Evolutionary conservation across 2,888 invertebrate species (phyloP), one percentile per base, ranked within the genome.

Genomic region (Rhamnusium bicolor): DNA sequence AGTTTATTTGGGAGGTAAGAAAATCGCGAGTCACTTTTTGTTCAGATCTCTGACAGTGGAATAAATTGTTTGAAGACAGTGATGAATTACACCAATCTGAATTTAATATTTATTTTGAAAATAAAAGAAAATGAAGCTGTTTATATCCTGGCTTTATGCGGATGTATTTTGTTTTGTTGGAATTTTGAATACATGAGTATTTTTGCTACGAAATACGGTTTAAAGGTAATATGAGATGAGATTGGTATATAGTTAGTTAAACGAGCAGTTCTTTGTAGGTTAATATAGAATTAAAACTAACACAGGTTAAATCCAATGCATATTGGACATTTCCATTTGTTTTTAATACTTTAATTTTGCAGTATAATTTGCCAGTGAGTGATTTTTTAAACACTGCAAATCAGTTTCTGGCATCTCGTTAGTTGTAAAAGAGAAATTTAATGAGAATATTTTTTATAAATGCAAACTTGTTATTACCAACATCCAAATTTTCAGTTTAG

Each of bases 61-160:
- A 63, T 63, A 63, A 49, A 63, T 63, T 49, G 63, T 29, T 29
- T 27, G 16, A 51, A 49, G 63, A 63, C 63, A 63, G 63, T 63
- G 63, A 63, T 21, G 49, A 51, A 63, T 63, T 27, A 47, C 63
- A n/a, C 24, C 7, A 10, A 14, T 10, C 18, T 49, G 63, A 63
- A 63, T 51, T 63, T 63, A 51, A 63, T 47, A 61, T 49, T 63
- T 63, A 63, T 63, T 24, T 63, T 27, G 29, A 49, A 63, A 63
- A 63, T 49, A 51, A 51, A 8, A 4, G 40, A 40, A 32, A 40
- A 40, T 40, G 32, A 32, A 12, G 32, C 12, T 32, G 40, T 40
- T 40, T 40, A 14, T 40, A 40, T 40, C n/a, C n/a, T 10, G 40
- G 40, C 40, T n/a, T 40, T 40, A 2, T n/a, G 40, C 10, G 40